These are phyloP conservation scores for Scaptomyza flava DNA, from an alignment of 2,888 invertebrate species.

Conservation along the genomic window DNA sequence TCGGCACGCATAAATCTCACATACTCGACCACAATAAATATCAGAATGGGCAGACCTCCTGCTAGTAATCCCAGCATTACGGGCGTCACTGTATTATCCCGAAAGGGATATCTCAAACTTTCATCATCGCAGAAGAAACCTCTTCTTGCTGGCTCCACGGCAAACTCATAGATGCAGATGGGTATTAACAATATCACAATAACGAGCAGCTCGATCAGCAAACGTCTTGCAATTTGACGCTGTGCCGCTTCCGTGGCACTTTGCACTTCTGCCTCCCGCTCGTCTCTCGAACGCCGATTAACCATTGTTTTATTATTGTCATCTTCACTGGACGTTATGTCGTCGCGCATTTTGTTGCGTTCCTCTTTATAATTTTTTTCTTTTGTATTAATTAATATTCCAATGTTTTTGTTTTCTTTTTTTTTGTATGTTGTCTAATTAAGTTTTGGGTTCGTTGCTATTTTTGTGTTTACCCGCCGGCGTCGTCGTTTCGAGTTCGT, in stretches of 20 bases:
- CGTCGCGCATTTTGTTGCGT: slow-evolving; percentile 58
- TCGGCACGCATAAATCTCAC: slow-evolving; percentile 49
- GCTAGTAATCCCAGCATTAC: slow-evolving; percentile 64
- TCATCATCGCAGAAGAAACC: slow-evolving; percentile 82
- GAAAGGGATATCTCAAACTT: slow-evolving; percentile 75
- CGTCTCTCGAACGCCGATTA: neutral
- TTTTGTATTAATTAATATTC: slow-evolving; percentile 71
- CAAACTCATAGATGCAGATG: slow-evolving; percentile 71
- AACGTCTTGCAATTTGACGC: slow-evolving; percentile 52
- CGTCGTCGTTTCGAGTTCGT: slow-evolving; percentile 67
- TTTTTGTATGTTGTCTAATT: slow-evolving; percentile 47
- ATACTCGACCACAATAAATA: slow-evolving; percentile 71
- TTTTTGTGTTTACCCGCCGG: slow-evolving; percentile 44
- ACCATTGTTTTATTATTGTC: slow-evolving; percentile 10
- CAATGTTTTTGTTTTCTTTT: slow-evolving; percentile 47
- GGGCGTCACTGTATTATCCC: slow-evolving; percentile 66
- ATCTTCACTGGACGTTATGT: slow-evolving; percentile 41
- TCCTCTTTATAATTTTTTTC: slow-evolving; percentile 6
- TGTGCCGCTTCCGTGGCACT: slow-evolving; percentile 23
- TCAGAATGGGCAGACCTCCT: slow-evolving; percentile 45
- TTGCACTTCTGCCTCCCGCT: slow-evolving; percentile 8
- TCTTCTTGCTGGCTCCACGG: slow-evolving; percentile 70
- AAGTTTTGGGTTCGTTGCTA: slow-evolving; percentile 43
- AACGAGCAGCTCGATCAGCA: slow-evolving; percentile 70
- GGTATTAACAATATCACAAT: slow-evolving; percentile 68